These are phyloP conservation scores for Mesoclemmys tuberculata DNA, from an alignment of 2,113 vertebrate species.

Conservation along the genomic window DNA sequence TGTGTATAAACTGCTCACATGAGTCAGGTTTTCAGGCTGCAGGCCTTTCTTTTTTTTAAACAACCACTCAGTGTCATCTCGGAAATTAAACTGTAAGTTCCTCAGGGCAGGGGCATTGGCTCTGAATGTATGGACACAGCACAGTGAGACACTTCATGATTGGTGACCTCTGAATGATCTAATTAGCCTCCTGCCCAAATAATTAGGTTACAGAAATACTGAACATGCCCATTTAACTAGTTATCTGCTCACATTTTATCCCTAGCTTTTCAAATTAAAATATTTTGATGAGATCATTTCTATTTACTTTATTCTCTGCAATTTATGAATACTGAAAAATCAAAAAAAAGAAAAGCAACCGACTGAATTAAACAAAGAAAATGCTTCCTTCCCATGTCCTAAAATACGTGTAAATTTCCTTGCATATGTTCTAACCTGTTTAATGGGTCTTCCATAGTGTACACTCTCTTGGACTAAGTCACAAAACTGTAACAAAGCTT, in stretches of 20 bases:
- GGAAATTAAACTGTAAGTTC: neutral
- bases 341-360: neutral
- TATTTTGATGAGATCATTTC: neutral
- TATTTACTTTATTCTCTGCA: neutral
- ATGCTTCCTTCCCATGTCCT: neutral
- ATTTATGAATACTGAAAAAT: neutral
- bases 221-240: neutral
- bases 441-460: neutral
- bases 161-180: too few species aligned
- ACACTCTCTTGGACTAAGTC: neutral
- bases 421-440: neutral
- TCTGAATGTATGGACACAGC: neutral
- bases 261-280: neutral
- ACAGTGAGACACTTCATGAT: neutral
- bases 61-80: too few species aligned
- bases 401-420: neutral
- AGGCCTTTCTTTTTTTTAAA: too few species aligned
- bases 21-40: neutral
- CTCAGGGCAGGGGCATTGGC: too few species aligned
- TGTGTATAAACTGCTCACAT: neutral
- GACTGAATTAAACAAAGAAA: neutral
- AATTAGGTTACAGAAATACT: neutral
- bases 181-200: too few species aligned
- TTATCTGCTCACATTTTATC: neutral
- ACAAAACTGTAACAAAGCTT: neutral